A percentile compares a stretch with the other conserved stretches of the same genome.
phyloP scores from a whole-genome alignment of 2,113 vertebrate genomes.

The Pitta sordida region DNA sequence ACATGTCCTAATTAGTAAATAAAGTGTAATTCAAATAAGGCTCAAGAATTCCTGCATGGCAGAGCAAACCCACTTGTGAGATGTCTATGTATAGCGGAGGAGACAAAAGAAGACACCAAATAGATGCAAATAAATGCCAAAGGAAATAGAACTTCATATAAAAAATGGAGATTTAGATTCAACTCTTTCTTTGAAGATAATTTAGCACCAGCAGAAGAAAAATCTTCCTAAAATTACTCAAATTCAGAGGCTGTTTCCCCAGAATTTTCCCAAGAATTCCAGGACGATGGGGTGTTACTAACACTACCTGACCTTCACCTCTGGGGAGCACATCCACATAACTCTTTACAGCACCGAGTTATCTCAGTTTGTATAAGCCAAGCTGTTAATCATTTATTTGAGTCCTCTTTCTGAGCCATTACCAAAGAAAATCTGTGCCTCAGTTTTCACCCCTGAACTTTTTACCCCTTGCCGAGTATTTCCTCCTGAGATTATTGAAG shows the following conservation, averaged over 20 bases:
- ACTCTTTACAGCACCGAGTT: not conserved
- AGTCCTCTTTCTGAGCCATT: not conserved
- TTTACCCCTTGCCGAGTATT: not conserved
- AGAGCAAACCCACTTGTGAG: not conserved
- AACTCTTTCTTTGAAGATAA: not conserved
- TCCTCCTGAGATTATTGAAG: not conserved
- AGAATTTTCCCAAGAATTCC: not conserved
- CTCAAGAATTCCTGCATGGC: not conserved
- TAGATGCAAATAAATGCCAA: not conserved
- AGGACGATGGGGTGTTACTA: not conserved
- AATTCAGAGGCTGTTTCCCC: not conserved
- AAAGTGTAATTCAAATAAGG: not conserved
- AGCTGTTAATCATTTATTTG: not conserved
- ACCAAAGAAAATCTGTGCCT: not conserved
- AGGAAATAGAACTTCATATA: not conserved
- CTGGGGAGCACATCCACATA: not conserved
- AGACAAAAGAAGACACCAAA: not conserved
- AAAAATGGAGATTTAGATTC: not conserved
- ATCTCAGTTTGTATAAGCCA: not conserved
- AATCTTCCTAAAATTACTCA: not conserved
- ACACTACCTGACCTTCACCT: not conserved
- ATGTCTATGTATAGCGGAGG: not conserved
- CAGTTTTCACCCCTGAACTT: not conserved
- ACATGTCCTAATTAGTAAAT: conserved; percentile 1
- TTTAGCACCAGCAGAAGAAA: not conserved